Percentiles rank a stretch among this genome's conserved stretches.
Conservation (phyloP, 2,797 vertebrate species). For the Gallinago solitaria region DNA sequence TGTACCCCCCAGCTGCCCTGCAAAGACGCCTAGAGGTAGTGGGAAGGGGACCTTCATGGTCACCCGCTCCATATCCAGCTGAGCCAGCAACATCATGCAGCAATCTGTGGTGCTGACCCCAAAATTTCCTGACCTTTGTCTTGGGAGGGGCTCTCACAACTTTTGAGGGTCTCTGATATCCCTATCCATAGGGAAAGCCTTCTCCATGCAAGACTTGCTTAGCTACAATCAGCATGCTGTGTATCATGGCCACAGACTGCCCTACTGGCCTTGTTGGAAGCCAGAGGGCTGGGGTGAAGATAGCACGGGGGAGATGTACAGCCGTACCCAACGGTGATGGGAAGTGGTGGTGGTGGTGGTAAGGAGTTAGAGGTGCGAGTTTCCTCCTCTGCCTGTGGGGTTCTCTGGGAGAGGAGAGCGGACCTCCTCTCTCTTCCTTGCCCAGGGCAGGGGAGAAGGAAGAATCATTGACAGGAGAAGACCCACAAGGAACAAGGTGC, state of each 20-base stretch:
- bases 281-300: not conserved
- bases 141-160: not conserved
- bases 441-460: not conserved
- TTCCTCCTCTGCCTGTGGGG: not conserved
- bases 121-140: not conserved
- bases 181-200: not conserved
- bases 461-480: not conserved
- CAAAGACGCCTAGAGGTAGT: not conserved
- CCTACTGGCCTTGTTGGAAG: not conserved
- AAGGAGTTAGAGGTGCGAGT: not conserved
- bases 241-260: too few species aligned
- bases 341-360: too few species aligned
- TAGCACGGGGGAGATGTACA: not conserved
- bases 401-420: not conserved
- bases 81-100: not conserved
- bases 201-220: not conserved
- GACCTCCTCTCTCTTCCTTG: not conserved
- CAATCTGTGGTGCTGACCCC: not conserved
- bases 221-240: not conserved
- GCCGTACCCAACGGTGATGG: accelerated
- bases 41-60: not conserved
- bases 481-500: not conserved
- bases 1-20: not conserved
- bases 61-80: not conserved
- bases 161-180: not conserved